A percentile compares a stretch with the other conserved stretches of the same genome.
phyloP scores from a whole-genome alignment of 2,888 invertebrate genomes.

The Orthonevra nobilis region DNA sequence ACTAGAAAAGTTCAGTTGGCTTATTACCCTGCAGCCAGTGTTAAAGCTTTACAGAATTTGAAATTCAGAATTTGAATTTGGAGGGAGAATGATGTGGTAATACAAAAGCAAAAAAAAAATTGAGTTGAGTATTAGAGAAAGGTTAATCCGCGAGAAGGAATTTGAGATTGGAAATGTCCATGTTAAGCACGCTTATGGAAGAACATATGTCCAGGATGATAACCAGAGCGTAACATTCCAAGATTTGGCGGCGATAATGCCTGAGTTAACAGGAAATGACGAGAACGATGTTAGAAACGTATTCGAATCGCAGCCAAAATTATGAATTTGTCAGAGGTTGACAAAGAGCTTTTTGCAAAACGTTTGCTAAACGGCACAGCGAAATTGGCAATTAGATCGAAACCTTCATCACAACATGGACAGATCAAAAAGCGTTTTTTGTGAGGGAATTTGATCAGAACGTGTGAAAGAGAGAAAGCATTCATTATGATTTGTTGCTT shows the following conservation, averaged over 20 bases:
- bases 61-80: too few species aligned
- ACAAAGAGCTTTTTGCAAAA: background rate
- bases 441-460: background rate
- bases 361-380: background rate
- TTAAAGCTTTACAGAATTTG: too few species aligned
- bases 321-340: background rate
- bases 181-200: too few species aligned
- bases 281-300: background rate
- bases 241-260: background rate
- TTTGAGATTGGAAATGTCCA: too few species aligned
- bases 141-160: too few species aligned
- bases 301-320: background rate
- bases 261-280: background rate
- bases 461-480: background rate
- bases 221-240: background rate
- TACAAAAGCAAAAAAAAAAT: too few species aligned
- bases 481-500: background rate
- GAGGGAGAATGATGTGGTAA: too few species aligned
- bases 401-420: background rate
- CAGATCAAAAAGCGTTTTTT: background rate
- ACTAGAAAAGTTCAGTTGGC: too few species aligned
- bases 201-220: too few species aligned
- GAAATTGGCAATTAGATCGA: background rate
- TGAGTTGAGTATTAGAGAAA: too few species aligned
- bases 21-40: too few species aligned